Base-by-base conservation (phyloP, 1,140 invertebrate genomes). In the Sweltsa coloradensis region DNA sequence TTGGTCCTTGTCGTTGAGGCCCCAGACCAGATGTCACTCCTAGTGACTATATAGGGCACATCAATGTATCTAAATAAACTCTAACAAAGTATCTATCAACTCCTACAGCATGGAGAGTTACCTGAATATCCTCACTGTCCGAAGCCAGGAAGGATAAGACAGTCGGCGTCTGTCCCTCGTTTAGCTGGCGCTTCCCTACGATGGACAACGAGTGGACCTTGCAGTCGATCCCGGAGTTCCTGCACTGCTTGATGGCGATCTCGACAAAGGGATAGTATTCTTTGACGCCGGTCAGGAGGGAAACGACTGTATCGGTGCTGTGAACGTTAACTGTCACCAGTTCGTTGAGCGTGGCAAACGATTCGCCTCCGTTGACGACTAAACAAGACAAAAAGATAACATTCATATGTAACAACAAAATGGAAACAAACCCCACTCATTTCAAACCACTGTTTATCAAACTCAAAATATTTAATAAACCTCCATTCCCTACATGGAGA, bases 1-100 rank as follows among this genome's bases (percentile, higher is more conserved):
- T 62, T 97, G 93, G 62, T 96, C 92, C 66, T 96, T 96, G 61
- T 97, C 92, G 64, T 97, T 97, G 6, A 97, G 67, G 13, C 92
- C 93, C 92, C 92, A 97, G 36, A 11, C 36, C 36, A 5, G 36
- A 19, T n/a, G 23, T 37, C 36, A 37, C 36, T 22, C 18, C 11
- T 3, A 22, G 36, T 22, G 18, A 16, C 36, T 37, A n/a, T 31
- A n/a, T n/a, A n/a, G 29, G 29, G 16, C 29, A 31, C 29, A 16
- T 31, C 11, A 31, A 11, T 11, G 11, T 31, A 11, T 31, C 29
- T 31, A 11, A 31, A 11, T 11, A 16, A 31, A 11, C 29, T 11
- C 29, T 31, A 16, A 11, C 29, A 31, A 31, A 31, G 29, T 31
- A 31, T 31, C n/a, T 11, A 11, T 31, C n/a, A 11, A 31, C 29